Evolutionary conservation across 2,888 invertebrate genomes (phyloP).

Genomic region (Heteromurus nitidus): DNA sequence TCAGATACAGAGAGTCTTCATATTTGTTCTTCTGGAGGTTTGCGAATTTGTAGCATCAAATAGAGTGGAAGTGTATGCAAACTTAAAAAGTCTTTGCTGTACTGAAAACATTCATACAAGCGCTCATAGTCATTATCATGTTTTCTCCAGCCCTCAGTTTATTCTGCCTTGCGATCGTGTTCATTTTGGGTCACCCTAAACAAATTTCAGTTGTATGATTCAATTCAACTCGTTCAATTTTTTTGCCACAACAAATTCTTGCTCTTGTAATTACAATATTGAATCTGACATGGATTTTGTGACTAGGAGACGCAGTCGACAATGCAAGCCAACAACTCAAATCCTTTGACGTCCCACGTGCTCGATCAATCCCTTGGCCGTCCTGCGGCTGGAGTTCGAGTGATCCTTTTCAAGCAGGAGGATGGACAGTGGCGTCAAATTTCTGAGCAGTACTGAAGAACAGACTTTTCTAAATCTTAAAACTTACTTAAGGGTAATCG

Average conservation of each 20-base stretch:
- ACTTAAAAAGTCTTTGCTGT: not conserved
- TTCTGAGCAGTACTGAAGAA: slow-evolving; percentile 72
- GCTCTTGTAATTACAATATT: not conserved
- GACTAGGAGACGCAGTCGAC: not conserved
- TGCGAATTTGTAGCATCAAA: too few relatives aligned
- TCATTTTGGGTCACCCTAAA: slow-evolving; percentile 42
- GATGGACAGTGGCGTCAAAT: slow-evolving; percentile 83
- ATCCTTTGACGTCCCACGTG: slow-evolving; percentile 84
- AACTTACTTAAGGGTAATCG: not conserved
- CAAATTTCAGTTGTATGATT: not conserved
- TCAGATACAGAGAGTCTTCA: not conserved
- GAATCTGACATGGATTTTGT: not conserved
- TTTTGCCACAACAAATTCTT: not conserved
- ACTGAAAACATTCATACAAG: too few relatives aligned
- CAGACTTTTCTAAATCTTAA: not conserved
- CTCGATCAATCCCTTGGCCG: slow-evolving; percentile 83
- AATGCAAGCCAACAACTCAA: slow-evolving; percentile 2
- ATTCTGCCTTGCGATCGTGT: slow-evolving; percentile 29
- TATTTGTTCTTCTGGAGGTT: not conserved
- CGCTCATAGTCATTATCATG: slow-evolving; percentile 39
- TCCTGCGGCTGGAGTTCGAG: slow-evolving; percentile 82
- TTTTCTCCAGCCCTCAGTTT: slow-evolving; percentile 38
- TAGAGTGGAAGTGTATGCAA: not conserved
- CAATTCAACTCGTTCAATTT: not conserved
- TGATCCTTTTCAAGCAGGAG: slow-evolving; percentile 78